Conservation (phyloP, 2,888 invertebrate genomes). For the Lithophane leautieri region DNA sequence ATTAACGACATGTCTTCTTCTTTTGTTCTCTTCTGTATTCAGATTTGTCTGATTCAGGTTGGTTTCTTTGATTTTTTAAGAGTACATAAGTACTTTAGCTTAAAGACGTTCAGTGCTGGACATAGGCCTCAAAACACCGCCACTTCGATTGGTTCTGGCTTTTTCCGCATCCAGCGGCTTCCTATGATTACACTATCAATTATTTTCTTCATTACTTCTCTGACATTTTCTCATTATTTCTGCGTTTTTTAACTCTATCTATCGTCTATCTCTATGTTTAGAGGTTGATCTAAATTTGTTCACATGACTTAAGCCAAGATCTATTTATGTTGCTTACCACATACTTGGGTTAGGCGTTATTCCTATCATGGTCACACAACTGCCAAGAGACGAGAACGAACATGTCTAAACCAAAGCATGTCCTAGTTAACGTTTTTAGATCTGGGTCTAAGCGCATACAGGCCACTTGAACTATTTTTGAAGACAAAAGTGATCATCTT, state of each 20-base stretch:
- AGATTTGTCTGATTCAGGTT: slow-evolving; percentile 53
- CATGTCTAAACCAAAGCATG: too few species aligned
- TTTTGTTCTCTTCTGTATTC: slow-evolving; percentile 38
- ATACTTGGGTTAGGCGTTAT: neutral
- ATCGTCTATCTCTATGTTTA: neutral
- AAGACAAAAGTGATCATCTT: neutral
- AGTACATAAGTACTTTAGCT: too few species aligned
- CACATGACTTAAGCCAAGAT: neutral
- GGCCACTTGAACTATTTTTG: neutral
- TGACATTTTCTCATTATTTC: too few species aligned
- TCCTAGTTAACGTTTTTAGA: too few species aligned
- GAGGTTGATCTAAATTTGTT: neutral
- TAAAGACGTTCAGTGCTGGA: too few species aligned
- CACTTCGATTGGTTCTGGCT: too few species aligned
- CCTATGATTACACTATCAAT: neutral
- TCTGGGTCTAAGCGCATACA: neutral
- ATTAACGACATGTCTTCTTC: slow-evolving; percentile 21
- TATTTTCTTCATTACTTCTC: neutral
- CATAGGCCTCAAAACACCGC: too few species aligned
- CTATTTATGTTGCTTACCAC: neutral
- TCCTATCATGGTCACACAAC: neutral
- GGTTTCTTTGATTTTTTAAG: neutral
- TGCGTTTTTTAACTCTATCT: neutral
- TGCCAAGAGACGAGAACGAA: too few species aligned
- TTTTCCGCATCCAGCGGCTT: too few species aligned